Base-by-base conservation (phyloP, 2,797 vertebrate species). In the Chiroxiphia lanceolata region DNA sequence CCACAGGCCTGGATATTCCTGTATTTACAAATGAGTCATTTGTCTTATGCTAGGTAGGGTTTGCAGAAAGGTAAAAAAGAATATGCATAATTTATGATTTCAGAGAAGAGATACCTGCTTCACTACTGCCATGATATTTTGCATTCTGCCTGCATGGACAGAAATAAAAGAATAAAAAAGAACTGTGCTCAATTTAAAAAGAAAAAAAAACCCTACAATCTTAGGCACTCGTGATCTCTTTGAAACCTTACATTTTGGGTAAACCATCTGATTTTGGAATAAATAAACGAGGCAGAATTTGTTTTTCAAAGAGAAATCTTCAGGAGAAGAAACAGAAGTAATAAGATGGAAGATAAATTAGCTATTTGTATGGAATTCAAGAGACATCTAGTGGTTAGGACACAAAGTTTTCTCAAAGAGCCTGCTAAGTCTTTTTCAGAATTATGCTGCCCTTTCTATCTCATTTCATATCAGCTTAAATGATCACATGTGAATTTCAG, bases 361-460 rank as follows among this genome's bases (percentile, higher is more conserved):
- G 70, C n/a, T 87, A 53, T 83, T 97, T 97, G 56, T 20, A 68
- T 68, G 83, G 97, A 97, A 94, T 88, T 91, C 94, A 87, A 96
- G 98, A 93, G 97, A 97, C 98, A 98, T 96, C 98, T 98, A 98
- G 98, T 98, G 98, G 98, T 68, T 82, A 74, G n/a, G 90, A 74
- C 38, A 90, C 13, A 71, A 74, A 82, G n/a, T 45, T 81, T 83
- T 69, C 63, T 56, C 31, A 1, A 13, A 81, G 13, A 89, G 40
- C 27, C 44, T 42, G 9, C 10, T 16, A 77, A 50, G 13, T 16
- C 10, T 40, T 54, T 34, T 14, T n/a, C 50, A 67, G 56, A 83
- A 70, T 34, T 65, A 48, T 5, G 14, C 27, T 83, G 26, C 21
- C 42, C 34, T 69, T 76, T 31, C 63, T 21, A 44, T 20, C 48